These are phyloP conservation scores for Achlya flavicornis DNA, from an alignment of 2,888 invertebrate genomes.

Conservation along the genomic window DNA sequence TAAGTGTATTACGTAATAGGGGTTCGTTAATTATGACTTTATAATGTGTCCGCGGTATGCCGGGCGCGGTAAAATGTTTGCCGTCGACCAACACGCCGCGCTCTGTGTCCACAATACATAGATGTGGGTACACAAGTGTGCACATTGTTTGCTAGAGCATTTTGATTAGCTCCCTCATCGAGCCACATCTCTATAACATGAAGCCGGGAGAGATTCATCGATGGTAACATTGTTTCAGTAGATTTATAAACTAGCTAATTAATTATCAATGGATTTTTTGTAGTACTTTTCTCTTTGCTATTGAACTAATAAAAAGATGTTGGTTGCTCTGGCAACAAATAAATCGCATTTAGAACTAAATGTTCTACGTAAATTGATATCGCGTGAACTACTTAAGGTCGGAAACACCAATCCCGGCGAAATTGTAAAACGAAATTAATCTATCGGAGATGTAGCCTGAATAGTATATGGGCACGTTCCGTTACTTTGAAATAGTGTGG, in stretches of 20 bases:
- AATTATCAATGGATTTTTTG: neutral
- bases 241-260: neutral
- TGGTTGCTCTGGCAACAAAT: too few relatives aligned
- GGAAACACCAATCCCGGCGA: too few relatives aligned
- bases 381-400: too few relatives aligned
- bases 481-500: too few relatives aligned
- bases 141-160: conserved; percentile 26
- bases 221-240: neutral
- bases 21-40: conserved; percentile 40
- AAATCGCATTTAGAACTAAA: too few relatives aligned
- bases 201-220: neutral
- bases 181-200: neutral
- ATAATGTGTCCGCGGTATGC: conserved; percentile 28
- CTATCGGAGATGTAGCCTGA: too few relatives aligned
- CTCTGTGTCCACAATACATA: conserved; percentile 15
- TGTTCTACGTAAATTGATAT: too few relatives aligned
- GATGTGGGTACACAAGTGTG: conserved; percentile 10
- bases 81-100: conserved; percentile 32
- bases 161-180: conserved; percentile 23
- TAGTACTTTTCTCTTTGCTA: neutral
- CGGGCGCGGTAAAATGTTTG: conserved; percentile 41
- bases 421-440: too few relatives aligned
- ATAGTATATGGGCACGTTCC: too few relatives aligned
- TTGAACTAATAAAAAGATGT: too few relatives aligned
- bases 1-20: conserved; percentile 22